Conservation (phyloP, 2,888 invertebrate genomes). For the Heliothis peltigera region DNA sequence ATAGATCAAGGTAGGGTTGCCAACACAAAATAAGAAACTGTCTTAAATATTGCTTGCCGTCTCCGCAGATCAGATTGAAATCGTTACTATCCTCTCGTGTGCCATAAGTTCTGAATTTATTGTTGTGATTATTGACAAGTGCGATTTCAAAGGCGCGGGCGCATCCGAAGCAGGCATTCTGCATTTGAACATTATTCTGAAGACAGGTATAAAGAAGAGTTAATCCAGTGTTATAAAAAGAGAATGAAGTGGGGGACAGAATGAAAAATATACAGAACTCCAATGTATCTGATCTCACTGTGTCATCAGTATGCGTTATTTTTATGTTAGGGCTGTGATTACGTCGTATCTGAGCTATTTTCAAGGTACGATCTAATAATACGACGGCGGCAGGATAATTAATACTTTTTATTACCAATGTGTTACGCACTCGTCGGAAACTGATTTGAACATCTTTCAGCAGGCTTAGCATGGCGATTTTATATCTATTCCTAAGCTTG, state of each 20-base stretch:
- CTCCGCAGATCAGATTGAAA: slow-evolving; percentile 1
- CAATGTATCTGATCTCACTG: slow-evolving; percentile 77
- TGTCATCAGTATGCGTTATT: slow-evolving; percentile 70
- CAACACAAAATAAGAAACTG: slow-evolving; percentile 19
- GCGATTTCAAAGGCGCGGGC: not conserved
- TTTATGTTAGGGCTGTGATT: slow-evolving; percentile 81
- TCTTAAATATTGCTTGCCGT: slow-evolving; percentile 17
- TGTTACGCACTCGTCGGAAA: slow-evolving; percentile 1
- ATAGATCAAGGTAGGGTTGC: not conserved
- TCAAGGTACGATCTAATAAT: slow-evolving; percentile 49
- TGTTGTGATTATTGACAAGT: slow-evolving; percentile 22
- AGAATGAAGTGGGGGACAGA: slow-evolving; percentile 56
- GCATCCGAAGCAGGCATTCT: not conserved
- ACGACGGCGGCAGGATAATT: slow-evolving; percentile 48
- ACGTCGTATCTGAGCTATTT: slow-evolving; percentile 66
- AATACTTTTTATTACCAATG: slow-evolving; percentile 6
- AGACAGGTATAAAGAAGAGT: not conserved
- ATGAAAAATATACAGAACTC: slow-evolving; percentile 70
- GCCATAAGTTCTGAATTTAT: slow-evolving; percentile 54
- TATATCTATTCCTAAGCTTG: no score
- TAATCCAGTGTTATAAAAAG: slow-evolving; percentile 12
- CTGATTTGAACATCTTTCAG: slow-evolving; percentile 17
- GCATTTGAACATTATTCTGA: not conserved
- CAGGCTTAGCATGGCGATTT: no score
- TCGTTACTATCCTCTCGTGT: slow-evolving; percentile 49